Evolutionary conservation across 2,113 vertebrate genomes (phyloP).

Genomic region (Leptosomus discolor): DNA sequence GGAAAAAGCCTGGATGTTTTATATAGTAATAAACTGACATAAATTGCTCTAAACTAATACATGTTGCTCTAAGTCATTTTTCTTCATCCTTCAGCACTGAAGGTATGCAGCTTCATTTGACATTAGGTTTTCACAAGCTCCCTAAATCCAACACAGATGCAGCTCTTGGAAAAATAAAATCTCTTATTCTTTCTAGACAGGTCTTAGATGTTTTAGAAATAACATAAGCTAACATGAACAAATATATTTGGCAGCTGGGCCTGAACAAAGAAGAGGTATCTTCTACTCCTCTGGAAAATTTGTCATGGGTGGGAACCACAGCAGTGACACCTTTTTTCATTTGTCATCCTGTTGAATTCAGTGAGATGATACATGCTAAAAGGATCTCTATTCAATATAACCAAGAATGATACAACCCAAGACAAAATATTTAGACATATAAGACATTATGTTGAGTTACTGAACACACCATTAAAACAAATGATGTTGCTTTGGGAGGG

Average conservation of each 20-base stretch:
- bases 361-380: not conserved
- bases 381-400: not conserved
- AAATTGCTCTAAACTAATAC: not conserved
- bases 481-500: not conserved
- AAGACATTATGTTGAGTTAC: not conserved
- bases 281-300: not conserved
- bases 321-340: not conserved
- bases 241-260: not conserved
- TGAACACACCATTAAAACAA: not conserved
- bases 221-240: not conserved
- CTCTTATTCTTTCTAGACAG: not conserved
- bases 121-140: not conserved
- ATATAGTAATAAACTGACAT: not conserved
- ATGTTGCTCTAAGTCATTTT: not conserved
- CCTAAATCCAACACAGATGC: constrained; percentile 6
- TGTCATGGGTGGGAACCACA: not conserved
- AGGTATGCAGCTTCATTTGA: not conserved
- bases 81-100: not conserved
- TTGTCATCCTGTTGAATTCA: not conserved
- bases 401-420: not conserved
- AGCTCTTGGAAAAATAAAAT: not conserved
- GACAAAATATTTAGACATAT: not conserved
- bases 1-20: not conserved
- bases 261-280: not conserved
- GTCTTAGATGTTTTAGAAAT: not conserved